phyloP scores from a whole-genome alignment of 2,888 invertebrate genomes.

The Cremastinae sp. region DNA sequence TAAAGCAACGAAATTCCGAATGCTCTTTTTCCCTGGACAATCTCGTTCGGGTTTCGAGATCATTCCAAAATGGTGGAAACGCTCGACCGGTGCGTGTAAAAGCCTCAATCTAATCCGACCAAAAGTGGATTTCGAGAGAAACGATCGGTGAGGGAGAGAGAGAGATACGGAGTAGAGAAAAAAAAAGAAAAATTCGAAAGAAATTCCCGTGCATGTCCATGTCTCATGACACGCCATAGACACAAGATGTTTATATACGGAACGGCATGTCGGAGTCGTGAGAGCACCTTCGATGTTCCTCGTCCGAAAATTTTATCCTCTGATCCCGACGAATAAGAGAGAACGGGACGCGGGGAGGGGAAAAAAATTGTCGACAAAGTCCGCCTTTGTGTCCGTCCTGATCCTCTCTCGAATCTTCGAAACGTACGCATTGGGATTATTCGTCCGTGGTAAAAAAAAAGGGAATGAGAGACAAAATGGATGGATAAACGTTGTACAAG shows the following conservation, averaged over 20 bases:
- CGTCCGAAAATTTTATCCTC: conserved; percentile 48
- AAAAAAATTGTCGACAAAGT: conserved; percentile 44
- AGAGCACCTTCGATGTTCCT: conserved; percentile 50
- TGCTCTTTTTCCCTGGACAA: conserved; percentile 13
- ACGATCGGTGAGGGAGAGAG: background rate
- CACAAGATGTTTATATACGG: conserved; percentile 54
- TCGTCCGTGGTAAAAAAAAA: conserved; percentile 23
- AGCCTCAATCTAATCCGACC: conserved; percentile 52
- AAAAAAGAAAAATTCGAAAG: conserved; percentile 32
- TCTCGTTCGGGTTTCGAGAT: conserved; percentile 18
- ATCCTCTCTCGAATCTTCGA: conserved; percentile 34
- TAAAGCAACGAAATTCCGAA: conserved; percentile 39
- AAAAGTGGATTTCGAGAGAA: conserved; percentile 26
- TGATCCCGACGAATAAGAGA: conserved; percentile 29
- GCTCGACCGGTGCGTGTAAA: conserved; percentile 6
- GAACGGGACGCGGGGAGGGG: conserved; percentile 12
- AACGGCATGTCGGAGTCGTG: conserved; percentile 49
- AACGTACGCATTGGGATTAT: conserved; percentile 42
- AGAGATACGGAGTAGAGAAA: conserved; percentile 8
- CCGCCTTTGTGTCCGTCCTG: conserved; percentile 32
- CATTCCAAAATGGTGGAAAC: conserved; percentile 44
- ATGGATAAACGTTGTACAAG: conserved; percentile 18
- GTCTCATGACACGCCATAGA: conserved; percentile 50
- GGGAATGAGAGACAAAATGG: conserved; percentile 15
- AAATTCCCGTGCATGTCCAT: conserved; percentile 38